A percentile compares a stretch with the other conserved stretches of the same genome.
phyloP scores from a whole-genome alignment of 2,888 invertebrate genomes.

The Aplocera efformata region DNA sequence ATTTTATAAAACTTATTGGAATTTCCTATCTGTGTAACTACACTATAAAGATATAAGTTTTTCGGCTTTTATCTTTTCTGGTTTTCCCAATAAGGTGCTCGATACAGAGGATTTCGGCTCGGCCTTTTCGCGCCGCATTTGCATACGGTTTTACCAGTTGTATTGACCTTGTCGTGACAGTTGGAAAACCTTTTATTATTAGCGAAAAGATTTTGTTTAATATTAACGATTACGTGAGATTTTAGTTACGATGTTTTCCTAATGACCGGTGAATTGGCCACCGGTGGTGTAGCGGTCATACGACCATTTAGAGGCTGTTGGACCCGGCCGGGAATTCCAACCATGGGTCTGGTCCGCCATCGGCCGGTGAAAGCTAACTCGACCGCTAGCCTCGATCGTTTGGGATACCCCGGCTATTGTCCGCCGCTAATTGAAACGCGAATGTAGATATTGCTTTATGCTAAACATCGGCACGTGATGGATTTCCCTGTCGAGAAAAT shows the following conservation, averaged over 20 bases:
- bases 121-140: conserved; percentile 39
- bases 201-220: conserved; percentile 2
- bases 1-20: conserved; percentile 24
- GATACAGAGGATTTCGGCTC: conserved; percentile 41
- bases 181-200: conserved; percentile 31
- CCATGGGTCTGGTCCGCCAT: conserved; percentile 34
- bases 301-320: conserved; percentile 33
- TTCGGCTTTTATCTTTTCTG: conserved; percentile 40
- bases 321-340: conserved; percentile 57
- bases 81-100: conserved; percentile 43
- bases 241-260: conserved; percentile 15
- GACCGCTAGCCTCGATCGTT: conserved; percentile 26
- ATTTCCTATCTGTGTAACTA: conserved; percentile 42
- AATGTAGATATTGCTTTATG: conserved; percentile 32
- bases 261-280: conserved; percentile 12
- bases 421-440: conserved; percentile 31
- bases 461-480: conserved; percentile 29
- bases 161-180: conserved; percentile 37
- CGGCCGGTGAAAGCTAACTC: conserved; percentile 53
- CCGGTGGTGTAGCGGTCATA: conserved; percentile 21
- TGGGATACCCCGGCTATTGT: conserved; percentile 46
- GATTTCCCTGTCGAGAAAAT: conserved; percentile 33
- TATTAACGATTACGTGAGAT: conserved; percentile 8
- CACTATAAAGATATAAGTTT: conserved; percentile 44
- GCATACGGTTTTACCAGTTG: conserved; percentile 56